Evolutionary conservation across 2,888 invertebrate species (phyloP), one percentile per base, ranked within the genome.

Genomic region (Rhamphomyia laevipes): DNA sequence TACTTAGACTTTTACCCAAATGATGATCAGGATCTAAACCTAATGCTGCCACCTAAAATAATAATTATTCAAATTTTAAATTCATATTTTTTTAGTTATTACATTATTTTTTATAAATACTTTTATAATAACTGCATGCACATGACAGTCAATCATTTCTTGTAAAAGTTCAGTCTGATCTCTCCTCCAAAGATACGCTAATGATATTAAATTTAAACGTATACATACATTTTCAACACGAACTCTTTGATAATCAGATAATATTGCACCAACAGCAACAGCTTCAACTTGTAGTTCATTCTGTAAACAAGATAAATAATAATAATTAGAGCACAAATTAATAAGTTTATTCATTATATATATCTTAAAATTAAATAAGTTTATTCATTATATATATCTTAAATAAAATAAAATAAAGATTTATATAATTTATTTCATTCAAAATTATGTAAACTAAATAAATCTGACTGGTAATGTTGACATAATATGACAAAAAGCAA

Each of bases 191-290:
- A 99, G 75, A 74, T 93, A 99, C 35, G 94, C 87, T 59, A 99
- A 74, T 47, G 92, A 84, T 57, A 86, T 79, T 61, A 99, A 77
- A 62, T 86, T 87, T 63, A 99, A 79, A 61, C 99, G 81, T 61
- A 77, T 77, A 74, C 99, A 99, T 86, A 97, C 94, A 84, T 93
- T 91, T 77, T 96, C 95, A 56, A 96, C 94, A 63, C 99, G 80
- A 63, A 93, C 81, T 72, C 96, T 82, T 77, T 99, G 99, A 76
- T 99, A 99, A 74, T 95, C 93, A 52, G 97, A 97, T 60, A 96
- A 76, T 67, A 99, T 96, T 56, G 99, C 99, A 57, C 99, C 99
- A 57, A 91, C 92, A 53, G 96, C 87, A 42, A 99, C 95, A 48
- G 89, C 99, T 65, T 95, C 91, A 65, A 92, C 76, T 60, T 80